A percentile compares a stretch with the other conserved stretches of the same genome.
phyloP scores from a whole-genome alignment of 2,888 invertebrate species.

The Mellilla xanthometata region DNA sequence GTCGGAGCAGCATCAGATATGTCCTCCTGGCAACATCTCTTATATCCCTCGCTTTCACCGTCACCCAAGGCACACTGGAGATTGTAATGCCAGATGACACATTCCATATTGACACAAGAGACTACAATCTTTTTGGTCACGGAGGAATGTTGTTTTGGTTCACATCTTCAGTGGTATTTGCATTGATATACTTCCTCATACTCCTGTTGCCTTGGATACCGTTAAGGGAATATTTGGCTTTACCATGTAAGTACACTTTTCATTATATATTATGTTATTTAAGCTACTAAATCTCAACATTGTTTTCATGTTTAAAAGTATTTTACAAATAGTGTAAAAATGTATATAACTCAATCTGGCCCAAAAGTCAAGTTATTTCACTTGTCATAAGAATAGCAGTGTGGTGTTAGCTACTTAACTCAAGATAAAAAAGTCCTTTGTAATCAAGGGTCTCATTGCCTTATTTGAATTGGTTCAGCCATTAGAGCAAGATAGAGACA shows the following conservation, averaged over 20 bases:
- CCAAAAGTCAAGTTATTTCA: no score
- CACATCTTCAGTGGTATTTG: conserved; percentile 88
- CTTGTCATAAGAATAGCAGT: no score
- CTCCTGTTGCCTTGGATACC: conserved; percentile 89
- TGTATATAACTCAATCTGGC: no score
- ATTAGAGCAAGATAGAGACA: no score
- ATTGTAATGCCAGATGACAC: conserved; percentile 87
- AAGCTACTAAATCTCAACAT: no score
- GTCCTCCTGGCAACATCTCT: conserved; percentile 88
- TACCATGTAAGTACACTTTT: conserved; percentile 89
- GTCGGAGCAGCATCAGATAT: conserved; percentile 89
- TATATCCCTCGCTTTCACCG: conserved; percentile 88
- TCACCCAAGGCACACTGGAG: conserved; percentile 89
- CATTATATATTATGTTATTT: no score
- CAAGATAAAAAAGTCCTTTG: no score
- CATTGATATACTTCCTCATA: conserved; percentile 87
- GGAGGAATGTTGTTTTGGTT: conserved; percentile 94
- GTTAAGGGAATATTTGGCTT: conserved; percentile 86
- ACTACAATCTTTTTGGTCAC: conserved; percentile 90
- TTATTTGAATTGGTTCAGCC: no score
- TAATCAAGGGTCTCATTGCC: no score
- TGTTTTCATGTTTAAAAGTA: no score
- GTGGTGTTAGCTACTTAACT: no score
- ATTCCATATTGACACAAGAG: conserved; percentile 84
- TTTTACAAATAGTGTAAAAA: no score